Conservation (phyloP, 2,113 vertebrate genomes). For the Oenanthe melanoleuca region DNA sequence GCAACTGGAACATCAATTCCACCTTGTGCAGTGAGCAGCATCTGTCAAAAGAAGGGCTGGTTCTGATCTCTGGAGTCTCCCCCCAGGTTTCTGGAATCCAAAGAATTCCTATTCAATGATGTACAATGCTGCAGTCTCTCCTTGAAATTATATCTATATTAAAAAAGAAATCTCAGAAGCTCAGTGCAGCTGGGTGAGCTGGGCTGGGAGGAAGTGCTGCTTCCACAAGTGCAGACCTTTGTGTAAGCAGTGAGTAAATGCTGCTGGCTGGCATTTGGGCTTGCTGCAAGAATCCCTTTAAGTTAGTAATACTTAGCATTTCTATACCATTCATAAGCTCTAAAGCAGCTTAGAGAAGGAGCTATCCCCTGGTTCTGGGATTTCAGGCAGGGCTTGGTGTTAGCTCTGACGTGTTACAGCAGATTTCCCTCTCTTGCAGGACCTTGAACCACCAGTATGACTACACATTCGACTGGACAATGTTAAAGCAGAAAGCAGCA, state of each 20-base stretch:
- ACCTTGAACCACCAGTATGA: slow-evolving; percentile 99
- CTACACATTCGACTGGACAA: slow-evolving; percentile 99
- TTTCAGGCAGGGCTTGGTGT: not conserved
- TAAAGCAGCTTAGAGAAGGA: not conserved
- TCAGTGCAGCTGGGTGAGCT: not conserved
- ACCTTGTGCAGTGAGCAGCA: not conserved
- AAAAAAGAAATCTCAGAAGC: not conserved
- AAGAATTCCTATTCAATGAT: not conserved
- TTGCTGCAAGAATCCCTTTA: slow-evolving; percentile 8
- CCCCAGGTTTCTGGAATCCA: not conserved
- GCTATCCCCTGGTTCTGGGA: not conserved
- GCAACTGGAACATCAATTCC: not conserved
- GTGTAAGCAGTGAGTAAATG: not conserved
- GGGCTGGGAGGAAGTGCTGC: not conserved
- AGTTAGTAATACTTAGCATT: not conserved
- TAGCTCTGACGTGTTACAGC: not conserved
- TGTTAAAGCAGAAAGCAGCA: slow-evolving; percentile 99
- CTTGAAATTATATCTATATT: not conserved
- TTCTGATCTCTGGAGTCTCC: not conserved
- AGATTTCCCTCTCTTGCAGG: slow-evolving; percentile 71
- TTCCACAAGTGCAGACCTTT: not conserved
- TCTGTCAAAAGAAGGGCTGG: not conserved
- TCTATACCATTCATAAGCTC: not conserved
- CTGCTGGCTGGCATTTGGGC: not conserved
- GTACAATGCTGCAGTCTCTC: not conserved